Evolutionary conservation across 2,888 invertebrate genomes (phyloP).

Genomic region (Campoplex capitator): DNA sequence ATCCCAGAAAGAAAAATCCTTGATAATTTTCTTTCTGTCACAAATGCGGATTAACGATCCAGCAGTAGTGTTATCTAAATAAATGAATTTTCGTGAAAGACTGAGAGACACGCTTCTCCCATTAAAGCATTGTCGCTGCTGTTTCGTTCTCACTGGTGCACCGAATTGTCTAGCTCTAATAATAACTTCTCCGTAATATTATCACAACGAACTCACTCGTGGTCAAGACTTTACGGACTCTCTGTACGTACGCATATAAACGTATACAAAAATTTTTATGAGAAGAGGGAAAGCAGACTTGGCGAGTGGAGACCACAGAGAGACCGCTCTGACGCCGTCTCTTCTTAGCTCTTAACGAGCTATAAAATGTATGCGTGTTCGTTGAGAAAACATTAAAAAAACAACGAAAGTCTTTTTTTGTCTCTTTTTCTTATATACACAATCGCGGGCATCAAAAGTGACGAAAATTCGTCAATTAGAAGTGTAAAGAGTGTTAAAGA

Average conservation of each 20-base stretch:
- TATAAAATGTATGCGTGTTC: conserved; percentile 1
- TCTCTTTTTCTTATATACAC: background rate
- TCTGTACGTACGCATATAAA: background rate
- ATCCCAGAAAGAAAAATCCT: background rate
- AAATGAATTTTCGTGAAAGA: background rate
- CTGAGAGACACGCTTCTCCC: background rate
- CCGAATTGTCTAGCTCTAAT: background rate
- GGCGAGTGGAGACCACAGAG: conserved; percentile 22
- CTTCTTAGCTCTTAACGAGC: conserved; percentile 56
- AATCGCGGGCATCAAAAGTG: background rate
- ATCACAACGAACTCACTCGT: too few species aligned
- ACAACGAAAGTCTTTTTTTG: background rate
- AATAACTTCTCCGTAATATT: background rate
- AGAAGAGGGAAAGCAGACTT: conserved; percentile 50
- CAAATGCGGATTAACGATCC: background rate
- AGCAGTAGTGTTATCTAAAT: background rate
- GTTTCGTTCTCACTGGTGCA: background rate
- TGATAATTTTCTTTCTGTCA: background rate
- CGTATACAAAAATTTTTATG: conserved; percentile 15
- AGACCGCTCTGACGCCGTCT: conserved; percentile 4
- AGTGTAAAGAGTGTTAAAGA: background rate
- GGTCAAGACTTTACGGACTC: background rate
- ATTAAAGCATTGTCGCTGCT: background rate
- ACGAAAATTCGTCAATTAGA: conserved; percentile 5
- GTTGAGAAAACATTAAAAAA: conserved; percentile 5